Evolutionary conservation across 2,797 vertebrate species (phyloP).

Genomic region (Rhinophrynus dorsalis): DNA sequence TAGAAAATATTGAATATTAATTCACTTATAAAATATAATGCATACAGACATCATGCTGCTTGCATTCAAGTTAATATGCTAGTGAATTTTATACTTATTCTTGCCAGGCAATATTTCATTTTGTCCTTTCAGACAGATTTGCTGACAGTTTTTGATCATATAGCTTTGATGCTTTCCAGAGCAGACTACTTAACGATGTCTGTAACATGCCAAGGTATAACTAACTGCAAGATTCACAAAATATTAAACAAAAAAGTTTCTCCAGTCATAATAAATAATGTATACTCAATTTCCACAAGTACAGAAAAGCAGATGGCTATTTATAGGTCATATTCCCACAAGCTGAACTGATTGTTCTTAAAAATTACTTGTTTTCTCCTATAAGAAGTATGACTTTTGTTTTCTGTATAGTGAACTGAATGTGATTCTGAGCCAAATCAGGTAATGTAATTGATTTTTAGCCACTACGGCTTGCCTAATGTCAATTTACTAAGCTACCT

Average conservation of each 20-base stretch:
- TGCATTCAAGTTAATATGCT: background rate
- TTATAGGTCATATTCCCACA: slow-evolving; percentile 39
- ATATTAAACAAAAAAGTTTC: slow-evolving; percentile 55
- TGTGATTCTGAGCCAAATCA: too few relatives aligned
- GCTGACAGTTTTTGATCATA: slow-evolving; percentile 45
- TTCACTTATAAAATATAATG: too few relatives aligned
- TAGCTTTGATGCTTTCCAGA: slow-evolving; percentile 56
- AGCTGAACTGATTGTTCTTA: slow-evolving; percentile 45
- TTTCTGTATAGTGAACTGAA: slow-evolving; percentile 9
- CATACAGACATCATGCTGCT: too few relatives aligned
- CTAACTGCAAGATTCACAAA: slow-evolving; percentile 59
- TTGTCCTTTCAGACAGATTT: slow-evolving; percentile 25
- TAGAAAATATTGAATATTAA: too few relatives aligned
- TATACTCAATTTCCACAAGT: slow-evolving; percentile 52
- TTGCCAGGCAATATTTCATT: background rate
- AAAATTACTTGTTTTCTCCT: slow-evolving; percentile 37
- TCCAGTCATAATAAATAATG: slow-evolving; percentile 62
- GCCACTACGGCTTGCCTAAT: too few relatives aligned
- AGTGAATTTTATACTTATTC: background rate
- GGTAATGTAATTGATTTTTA: too few relatives aligned
- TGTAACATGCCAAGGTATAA: slow-evolving; percentile 64
- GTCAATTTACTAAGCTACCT: too few relatives aligned
- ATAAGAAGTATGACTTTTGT: slow-evolving; percentile 20
- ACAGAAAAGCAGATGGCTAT: slow-evolving; percentile 21
- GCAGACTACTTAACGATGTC: slow-evolving; percentile 55